phyloP scores from a whole-genome alignment of 2,113 vertebrate genomes.

The Falcunculus frontatus region DNA sequence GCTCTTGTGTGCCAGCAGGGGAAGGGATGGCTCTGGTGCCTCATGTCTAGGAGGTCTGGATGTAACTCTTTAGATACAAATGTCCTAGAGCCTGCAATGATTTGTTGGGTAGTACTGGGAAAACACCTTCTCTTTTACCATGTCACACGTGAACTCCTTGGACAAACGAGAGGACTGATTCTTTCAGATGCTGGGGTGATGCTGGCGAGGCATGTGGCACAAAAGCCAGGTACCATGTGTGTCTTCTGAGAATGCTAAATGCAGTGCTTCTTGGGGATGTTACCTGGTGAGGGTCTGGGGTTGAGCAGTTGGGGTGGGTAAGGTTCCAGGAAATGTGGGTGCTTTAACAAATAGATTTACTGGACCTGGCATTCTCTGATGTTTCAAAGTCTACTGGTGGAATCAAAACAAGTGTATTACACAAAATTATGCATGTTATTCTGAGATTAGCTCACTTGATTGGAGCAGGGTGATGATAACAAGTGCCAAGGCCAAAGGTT shows the following conservation, averaged over 20 bases:
- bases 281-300: accelerated
- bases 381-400: background rate
- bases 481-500: background rate
- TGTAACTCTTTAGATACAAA: background rate
- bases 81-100: background rate
- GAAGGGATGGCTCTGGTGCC: background rate
- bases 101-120: background rate
- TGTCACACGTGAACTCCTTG: background rate
- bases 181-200: background rate
- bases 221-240: background rate
- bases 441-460: background rate
- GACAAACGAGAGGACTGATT: background rate
- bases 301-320: background rate
- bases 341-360: background rate
- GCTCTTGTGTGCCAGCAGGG: background rate
- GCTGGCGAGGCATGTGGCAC: background rate
- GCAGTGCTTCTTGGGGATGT: background rate
- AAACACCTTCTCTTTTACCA: accelerated
- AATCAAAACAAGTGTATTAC: background rate
- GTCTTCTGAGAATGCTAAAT: background rate
- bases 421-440: background rate
- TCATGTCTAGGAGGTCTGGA: background rate
- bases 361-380: background rate
- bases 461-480: background rate
- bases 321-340: background rate